Conservation (phyloP, 2,888 invertebrate genomes). For the Morpho achilles region DNA sequence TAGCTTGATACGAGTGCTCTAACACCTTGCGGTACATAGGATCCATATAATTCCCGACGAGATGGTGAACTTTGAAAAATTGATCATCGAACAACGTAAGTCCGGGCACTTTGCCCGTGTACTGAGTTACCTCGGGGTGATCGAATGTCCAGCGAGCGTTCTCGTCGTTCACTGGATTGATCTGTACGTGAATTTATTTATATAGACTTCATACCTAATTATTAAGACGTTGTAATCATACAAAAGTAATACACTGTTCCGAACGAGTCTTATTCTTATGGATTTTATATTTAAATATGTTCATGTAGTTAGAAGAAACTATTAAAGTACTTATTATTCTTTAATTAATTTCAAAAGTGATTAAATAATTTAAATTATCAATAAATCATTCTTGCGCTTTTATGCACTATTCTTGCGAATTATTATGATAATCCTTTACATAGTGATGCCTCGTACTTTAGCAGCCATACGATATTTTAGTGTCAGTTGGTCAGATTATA, state of each 20-base stretch:
- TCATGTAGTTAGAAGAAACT: too few relatives aligned
- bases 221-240: too few relatives aligned
- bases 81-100: constrained; percentile 83
- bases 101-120: constrained; percentile 81
- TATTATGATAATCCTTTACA: neutral
- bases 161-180: constrained; percentile 82
- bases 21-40: constrained; percentile 83
- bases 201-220: too few relatives aligned
- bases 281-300: too few relatives aligned
- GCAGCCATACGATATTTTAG: neutral
- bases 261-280: too few relatives aligned
- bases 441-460: neutral
- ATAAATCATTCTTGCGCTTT: too few relatives aligned
- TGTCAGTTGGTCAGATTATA: neutral
- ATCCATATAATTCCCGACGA: constrained; percentile 71
- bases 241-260: too few relatives aligned
- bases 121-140: constrained; percentile 71
- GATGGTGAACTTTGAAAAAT: constrained; percentile 83
- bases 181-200: constrained; percentile 27
- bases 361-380: too few relatives aligned
- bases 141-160: constrained; percentile 54
- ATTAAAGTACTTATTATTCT: too few relatives aligned
- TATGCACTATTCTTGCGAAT: neutral
- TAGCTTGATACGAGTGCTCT: constrained; percentile 85
- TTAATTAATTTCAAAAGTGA: too few relatives aligned